Percentiles rank a stretch among this genome's conserved stretches.
These are phyloP conservation scores for Drosophila seguyi DNA, from an alignment of 1,140 invertebrate genomes.

Conservation along the genomic window DNA sequence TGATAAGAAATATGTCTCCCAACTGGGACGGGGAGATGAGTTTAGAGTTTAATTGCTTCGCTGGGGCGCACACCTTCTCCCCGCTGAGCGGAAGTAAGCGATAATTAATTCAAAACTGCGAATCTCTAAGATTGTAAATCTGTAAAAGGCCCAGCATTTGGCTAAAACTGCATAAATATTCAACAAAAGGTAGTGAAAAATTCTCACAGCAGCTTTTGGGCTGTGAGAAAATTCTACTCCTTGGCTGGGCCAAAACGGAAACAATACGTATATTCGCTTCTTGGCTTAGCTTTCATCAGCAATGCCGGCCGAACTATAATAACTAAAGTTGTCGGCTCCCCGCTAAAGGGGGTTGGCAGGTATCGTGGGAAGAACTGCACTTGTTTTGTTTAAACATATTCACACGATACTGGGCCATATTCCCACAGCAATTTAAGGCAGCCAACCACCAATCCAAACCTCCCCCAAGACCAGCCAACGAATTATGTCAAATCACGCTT, in stretches of 20 bases:
- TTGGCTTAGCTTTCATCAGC: slow-evolving; percentile 71
- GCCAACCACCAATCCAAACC: slow-evolving; percentile 9
- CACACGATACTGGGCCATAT: slow-evolving; percentile 71
- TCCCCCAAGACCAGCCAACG: slow-evolving; percentile 4
- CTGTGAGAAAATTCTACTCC: slow-evolving; percentile 80
- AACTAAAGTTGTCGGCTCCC: slow-evolving; percentile 70
- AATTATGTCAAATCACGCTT: slow-evolving; percentile 60
- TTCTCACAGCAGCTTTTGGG: slow-evolving; percentile 70
- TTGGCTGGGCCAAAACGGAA: slow-evolving; percentile 62
- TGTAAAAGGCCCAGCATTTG: slow-evolving; percentile 46
- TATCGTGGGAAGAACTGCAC: slow-evolving; percentile 78
- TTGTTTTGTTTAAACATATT: slow-evolving; percentile 76
- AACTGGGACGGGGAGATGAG: slow-evolving; percentile 26
- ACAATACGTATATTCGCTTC: slow-evolving; percentile 66
- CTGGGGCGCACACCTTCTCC: slow-evolving; percentile 13
- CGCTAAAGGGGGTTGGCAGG: slow-evolving; percentile 31
- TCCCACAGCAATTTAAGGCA: slow-evolving; percentile 74
- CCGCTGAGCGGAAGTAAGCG: slow-evolving; percentile 59
- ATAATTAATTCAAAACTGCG: slow-evolving; percentile 79
- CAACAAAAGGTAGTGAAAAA: slow-evolving; percentile 63
- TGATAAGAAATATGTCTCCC: slow-evolving; percentile 65
- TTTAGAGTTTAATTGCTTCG: slow-evolving; percentile 36
- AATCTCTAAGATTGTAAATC: slow-evolving; percentile 79
- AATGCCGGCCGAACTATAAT: slow-evolving; percentile 68
- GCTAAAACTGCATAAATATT: slow-evolving; percentile 72